phyloP scores from a whole-genome alignment of 2,113 vertebrate genomes.

The Nothoprocta pentlandii region DNA sequence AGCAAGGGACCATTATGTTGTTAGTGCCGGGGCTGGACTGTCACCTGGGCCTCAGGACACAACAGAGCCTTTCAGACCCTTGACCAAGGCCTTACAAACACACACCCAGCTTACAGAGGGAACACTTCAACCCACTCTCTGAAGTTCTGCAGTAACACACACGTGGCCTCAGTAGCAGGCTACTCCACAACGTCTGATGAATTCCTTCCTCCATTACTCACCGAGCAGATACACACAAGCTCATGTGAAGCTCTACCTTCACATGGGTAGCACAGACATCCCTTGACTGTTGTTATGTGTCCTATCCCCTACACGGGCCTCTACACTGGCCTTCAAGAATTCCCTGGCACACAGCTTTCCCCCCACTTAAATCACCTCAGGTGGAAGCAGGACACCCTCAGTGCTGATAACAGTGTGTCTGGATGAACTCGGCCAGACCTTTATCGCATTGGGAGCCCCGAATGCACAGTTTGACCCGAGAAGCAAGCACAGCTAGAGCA shows the following conservation, averaged over 20 bases:
- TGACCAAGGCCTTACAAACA: not conserved
- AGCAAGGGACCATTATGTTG: not conserved
- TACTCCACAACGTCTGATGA: not conserved
- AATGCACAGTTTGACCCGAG: not conserved
- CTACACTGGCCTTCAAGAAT: not conserved
- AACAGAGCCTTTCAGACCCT: slow-evolving; percentile 53
- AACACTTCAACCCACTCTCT: not conserved
- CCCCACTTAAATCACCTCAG: accelerated
- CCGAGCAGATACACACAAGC: not conserved
- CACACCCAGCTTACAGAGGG: not conserved
- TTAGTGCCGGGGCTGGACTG: not conserved
- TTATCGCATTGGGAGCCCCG: accelerated
- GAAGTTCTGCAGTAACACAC: accelerated
- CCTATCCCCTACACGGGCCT: not conserved
- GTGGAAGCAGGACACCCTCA: not conserved
- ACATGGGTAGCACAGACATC: accelerated
- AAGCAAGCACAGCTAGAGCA: not conserved
- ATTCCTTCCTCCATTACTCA: not conserved
- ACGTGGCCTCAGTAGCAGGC: not conserved
- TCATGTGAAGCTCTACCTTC: not conserved
- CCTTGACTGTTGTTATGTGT: accelerated
- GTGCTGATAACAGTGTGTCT: accelerated
- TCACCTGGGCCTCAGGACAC: not conserved
- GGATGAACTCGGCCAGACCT: not conserved
- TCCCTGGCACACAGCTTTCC: not conserved